A percentile compares a stretch with the other conserved stretches of the same genome.
phyloP scores from a whole-genome alignment of 2,797 vertebrate species.

The Numenius phaeopus region DNA sequence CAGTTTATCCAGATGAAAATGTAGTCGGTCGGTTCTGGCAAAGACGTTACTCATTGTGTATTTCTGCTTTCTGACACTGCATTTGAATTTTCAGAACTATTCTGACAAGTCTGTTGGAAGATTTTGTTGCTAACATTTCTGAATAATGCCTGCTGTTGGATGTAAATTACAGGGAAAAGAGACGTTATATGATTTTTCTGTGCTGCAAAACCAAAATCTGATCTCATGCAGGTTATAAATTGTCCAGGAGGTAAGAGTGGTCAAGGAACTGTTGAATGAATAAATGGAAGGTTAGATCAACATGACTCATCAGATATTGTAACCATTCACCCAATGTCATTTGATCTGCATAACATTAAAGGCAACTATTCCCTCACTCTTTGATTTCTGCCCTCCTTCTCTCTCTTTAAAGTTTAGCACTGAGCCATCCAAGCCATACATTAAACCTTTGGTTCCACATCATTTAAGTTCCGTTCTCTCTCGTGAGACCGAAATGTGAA shows the following conservation, averaged over 20 bases:
- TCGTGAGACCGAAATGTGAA: background rate
- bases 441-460: conserved; percentile 50
- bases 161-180: conserved; percentile 14
- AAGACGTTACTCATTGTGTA: background rate
- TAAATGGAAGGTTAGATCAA: conserved; percentile 52
- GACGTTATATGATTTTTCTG: background rate
- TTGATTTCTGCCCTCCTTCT: conserved; percentile 27
- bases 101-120: conserved; percentile 21
- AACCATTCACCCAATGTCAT: conserved; percentile 27
- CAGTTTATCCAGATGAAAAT: conserved; percentile 34
- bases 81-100: conserved; percentile 36
- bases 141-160: background rate
- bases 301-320: conserved; percentile 43
- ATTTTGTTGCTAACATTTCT: conserved; percentile 13
- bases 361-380: background rate
- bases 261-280: conserved; percentile 18
- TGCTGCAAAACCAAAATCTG: conserved; percentile 21
- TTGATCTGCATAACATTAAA: conserved; percentile 38
- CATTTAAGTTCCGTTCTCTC: conserved; percentile 7
- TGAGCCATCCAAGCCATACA: background rate
- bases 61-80: conserved; percentile 1
- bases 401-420: conserved; percentile 24
- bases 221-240: conserved; percentile 50
- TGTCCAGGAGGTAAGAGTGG: conserved; percentile 32
- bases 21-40: background rate